phyloP scores from a whole-genome alignment of 2,113 vertebrate genomes.

The pig (Sus scrofa) region DNA sequence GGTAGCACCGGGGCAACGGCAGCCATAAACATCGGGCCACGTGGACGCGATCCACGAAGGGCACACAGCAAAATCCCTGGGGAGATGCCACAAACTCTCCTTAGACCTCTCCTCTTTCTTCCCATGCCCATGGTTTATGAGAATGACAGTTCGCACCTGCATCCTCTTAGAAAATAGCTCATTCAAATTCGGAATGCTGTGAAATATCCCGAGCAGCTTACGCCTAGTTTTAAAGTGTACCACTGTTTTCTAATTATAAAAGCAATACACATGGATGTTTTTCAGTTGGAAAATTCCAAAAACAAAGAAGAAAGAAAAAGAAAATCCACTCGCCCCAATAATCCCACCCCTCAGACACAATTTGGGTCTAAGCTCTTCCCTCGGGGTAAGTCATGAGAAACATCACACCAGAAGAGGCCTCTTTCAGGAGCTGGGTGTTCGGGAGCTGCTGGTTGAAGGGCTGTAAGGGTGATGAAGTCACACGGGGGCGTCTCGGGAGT shows the following conservation, averaged over 20 bases:
- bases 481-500: background rate
- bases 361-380: background rate
- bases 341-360: background rate
- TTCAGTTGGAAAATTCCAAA: slow-evolving; percentile 23
- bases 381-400: background rate
- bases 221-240: background rate
- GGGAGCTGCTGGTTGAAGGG: background rate
- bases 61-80: background rate
- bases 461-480: background rate
- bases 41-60: background rate
- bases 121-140: background rate
- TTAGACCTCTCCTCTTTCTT: background rate
- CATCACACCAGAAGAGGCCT: background rate
- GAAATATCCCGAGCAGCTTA: background rate
- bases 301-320: background rate
- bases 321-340: background rate
- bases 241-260: background rate
- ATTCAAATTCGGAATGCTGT: background rate
- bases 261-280: background rate
- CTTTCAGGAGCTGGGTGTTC: background rate
- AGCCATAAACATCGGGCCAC: background rate
- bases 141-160: background rate
- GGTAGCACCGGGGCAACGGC: background rate
- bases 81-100: background rate
- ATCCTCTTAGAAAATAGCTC: background rate